Evolutionary conservation across 1,140 invertebrate genomes (phyloP), one percentile per base, ranked within the genome.

Genomic region (Leptinotarsa texana): DNA sequence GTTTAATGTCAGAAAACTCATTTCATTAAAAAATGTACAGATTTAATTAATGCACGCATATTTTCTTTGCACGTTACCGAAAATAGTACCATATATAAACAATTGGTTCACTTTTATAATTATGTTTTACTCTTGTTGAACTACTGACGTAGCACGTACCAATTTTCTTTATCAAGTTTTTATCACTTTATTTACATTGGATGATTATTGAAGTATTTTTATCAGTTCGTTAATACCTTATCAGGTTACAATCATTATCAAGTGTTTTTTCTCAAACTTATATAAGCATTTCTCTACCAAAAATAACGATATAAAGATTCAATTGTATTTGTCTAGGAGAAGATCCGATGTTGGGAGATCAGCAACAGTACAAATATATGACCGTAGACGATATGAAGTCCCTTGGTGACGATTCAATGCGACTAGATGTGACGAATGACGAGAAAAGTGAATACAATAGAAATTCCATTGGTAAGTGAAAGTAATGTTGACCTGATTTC

Each of bases 361-460:
- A 92, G 82, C 93, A 95, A 79, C 93, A 95, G 77, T 96, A 95
- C 87, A 90, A 94, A 79, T 96, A 96, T 88, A 93, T 96, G 90
- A 94, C 92, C 74, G 91, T 91, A 74, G 93, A 94, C 85, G 92
- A 94, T 79, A 93, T 93, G 92, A 94, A 94, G 86, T 92, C 91
- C 51, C 87, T 94, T 77, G 92, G 91, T 69, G 93, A 94, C 85
- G 93, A 94, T 85, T 93, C 92, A 18, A 89, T 93, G 85, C 89
- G 91, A 77, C 90, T 93, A 79, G 92, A 93, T 84, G 92, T 93
- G 27, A 93, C 91, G 3, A 88, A 90, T 81, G 92, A 93, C 84
- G 91, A 92, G 80, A 88, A 84, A 72, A 81, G 81, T 72, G 84
- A 85, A 63, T 80, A 84, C 68, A 82, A 79, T 69, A 79, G 85